A percentile compares a stretch with the other conserved stretches of the same genome.
Evolutionary conservation across 30 jellyfish, hydroid and myxozoan species (phyloP).

Genomic region (Aurelia aurita): DNA sequence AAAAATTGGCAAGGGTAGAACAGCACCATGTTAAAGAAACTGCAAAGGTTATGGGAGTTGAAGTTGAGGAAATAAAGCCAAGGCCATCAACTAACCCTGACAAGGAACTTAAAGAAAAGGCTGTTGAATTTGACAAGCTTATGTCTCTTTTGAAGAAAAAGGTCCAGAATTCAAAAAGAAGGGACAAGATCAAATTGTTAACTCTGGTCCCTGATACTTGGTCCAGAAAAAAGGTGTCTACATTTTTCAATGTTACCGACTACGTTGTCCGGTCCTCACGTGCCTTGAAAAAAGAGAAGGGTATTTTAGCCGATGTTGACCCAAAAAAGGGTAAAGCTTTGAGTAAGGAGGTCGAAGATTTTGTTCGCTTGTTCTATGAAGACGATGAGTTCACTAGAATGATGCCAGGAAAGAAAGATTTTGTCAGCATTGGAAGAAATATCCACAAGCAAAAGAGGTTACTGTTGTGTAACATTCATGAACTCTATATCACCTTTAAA

Average conservation of each 20-base stretch:
- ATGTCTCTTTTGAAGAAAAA: constrained; percentile 24
- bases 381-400: too few relatives aligned
- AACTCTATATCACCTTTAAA: constrained; percentile 29
- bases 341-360: constrained; percentile 29
- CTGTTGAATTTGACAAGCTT: constrained; percentile 31
- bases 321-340: constrained; percentile 10
- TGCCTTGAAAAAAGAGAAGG: neutral
- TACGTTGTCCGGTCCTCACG: constrained; percentile 20
- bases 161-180: neutral
- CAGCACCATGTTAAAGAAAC: neutral
- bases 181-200: constrained; percentile 51
- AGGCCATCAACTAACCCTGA: neutral
- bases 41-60: neutral
- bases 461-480: constrained; percentile 34
- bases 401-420: too few relatives aligned
- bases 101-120: constrained; percentile 2
- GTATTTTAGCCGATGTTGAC: neutral
- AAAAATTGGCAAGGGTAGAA: neutral
- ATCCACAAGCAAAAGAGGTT: constrained; percentile 35
- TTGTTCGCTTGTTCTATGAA: constrained; percentile 1
- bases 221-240: constrained; percentile 12
- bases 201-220: constrained; percentile 70
- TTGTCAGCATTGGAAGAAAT: too few relatives aligned
- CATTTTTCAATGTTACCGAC: constrained; percentile 28
- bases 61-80: neutral